Evolutionary conservation across 2,797 vertebrate genomes (phyloP).

Genomic region (Hydrolagus colliei): DNA sequence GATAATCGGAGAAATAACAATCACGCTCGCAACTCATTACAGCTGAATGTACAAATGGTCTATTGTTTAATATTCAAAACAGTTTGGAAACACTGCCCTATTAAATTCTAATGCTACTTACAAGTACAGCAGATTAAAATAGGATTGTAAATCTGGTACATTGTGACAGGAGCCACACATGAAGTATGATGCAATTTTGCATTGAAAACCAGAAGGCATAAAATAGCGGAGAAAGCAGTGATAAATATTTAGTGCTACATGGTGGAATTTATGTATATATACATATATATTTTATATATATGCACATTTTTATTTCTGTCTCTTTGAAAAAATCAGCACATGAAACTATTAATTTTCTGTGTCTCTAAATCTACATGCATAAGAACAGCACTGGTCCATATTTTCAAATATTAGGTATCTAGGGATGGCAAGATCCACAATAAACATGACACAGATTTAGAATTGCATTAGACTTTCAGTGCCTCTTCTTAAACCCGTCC

Average conservation of each 20-base stretch:
- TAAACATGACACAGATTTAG: background rate
- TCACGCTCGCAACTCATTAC: no score
- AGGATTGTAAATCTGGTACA: background rate
- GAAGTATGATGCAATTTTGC: background rate
- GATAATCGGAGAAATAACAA: no score
- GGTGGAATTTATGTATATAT: background rate
- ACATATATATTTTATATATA: background rate
- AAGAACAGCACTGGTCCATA: no score
- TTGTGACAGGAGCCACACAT: background rate
- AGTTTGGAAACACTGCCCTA: no score
- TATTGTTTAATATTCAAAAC: no score
- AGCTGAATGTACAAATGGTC: no score
- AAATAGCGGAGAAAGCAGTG: background rate
- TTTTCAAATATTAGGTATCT: background rate
- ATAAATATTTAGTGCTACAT: background rate
- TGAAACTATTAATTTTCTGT: no score
- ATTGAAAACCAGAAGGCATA: background rate
- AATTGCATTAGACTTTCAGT: background rate
- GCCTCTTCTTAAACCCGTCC: background rate
- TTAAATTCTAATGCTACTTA: slow-evolving; percentile 1
- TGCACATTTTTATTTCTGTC: background rate
- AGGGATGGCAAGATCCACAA: background rate
- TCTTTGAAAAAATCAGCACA: no score
- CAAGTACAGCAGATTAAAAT: background rate
- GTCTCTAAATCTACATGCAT: no score